Conservation (phyloP, 2,113 vertebrate species). For the Ahaetulla prasina region DNA sequence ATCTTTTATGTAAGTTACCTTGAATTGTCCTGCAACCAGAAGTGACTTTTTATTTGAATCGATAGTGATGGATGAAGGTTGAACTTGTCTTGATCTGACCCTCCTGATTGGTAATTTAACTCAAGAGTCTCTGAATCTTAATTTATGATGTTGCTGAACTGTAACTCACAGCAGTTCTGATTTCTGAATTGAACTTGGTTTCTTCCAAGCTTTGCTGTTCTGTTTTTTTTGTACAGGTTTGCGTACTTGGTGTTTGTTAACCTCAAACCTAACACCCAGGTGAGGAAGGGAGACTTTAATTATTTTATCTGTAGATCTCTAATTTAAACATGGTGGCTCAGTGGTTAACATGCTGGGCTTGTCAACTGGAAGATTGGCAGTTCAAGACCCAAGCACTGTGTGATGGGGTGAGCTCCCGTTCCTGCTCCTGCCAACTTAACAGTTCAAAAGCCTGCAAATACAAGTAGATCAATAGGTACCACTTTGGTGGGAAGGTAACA, state of each 20-base stretch:
- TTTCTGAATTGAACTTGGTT: neutral
- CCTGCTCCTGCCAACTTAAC: neutral
- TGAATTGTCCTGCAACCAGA: neutral
- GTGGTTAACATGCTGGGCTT: neutral
- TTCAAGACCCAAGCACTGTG: neutral
- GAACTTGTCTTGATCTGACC: neutral
- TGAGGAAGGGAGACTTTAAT: neutral
- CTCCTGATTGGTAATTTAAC: neutral
- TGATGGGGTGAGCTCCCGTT: neutral
- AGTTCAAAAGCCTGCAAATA: neutral
- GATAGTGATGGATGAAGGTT: neutral
- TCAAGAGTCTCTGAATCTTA: neutral
- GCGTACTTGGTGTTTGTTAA: neutral
- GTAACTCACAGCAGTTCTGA: neutral
- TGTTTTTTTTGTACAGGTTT: neutral
- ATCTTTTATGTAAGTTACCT: neutral
- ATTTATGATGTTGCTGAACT: neutral
- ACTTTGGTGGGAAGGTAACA: neutral
- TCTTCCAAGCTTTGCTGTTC: neutral
- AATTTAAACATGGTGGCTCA: neutral
- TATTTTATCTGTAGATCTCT: neutral
- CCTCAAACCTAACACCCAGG: no score
- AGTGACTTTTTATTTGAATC: neutral
- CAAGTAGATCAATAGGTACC: neutral
- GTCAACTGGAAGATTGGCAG: neutral